A percentile compares a stretch with the other conserved stretches of the same genome.
Conservation (phyloP, 1,140 invertebrate genomes). For the Microplitis mediator region DNA sequence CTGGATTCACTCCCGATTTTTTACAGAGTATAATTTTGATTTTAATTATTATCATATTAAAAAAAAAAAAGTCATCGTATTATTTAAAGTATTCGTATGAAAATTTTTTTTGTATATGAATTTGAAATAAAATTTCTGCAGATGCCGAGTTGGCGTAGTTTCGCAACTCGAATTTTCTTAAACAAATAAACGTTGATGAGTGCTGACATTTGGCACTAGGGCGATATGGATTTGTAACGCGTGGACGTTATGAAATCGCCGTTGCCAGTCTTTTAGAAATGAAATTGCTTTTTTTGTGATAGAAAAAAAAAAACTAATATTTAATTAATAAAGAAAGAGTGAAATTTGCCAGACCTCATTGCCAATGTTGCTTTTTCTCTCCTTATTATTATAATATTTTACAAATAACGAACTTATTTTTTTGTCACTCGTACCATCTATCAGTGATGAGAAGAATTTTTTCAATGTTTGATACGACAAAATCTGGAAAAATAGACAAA, state of each 20-base stretch:
- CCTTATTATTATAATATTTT: not conserved
- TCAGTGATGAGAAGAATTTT: conserved; percentile 74
- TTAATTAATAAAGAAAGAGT: not conserved
- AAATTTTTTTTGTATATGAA: no score
- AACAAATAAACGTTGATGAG: conserved; percentile 27
- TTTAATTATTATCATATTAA: no score
- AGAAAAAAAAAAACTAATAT: not conserved
- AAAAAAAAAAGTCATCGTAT: no score
- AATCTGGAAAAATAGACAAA: conserved; percentile 74
- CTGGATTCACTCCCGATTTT: no score
- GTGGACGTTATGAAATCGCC: conserved; percentile 13
- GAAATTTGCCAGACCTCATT: not conserved
- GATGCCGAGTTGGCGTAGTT: conserved; percentile 22
- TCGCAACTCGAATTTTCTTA: conserved; percentile 18
- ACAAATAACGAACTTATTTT: no score
- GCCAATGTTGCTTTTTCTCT: conserved; percentile 4
- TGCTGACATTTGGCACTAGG: conserved; percentile 20
- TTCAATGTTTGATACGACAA: conserved; percentile 78
- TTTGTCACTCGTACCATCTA: no score
- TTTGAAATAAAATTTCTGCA: conserved; percentile 16
- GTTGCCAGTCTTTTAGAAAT: conserved; percentile 6
- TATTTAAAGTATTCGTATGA: no score
- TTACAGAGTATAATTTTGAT: no score
- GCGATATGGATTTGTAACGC: not conserved
- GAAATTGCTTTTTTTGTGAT: not conserved